Conservation (phyloP, 2,113 vertebrate genomes). For the Malurus melanocephalus region DNA sequence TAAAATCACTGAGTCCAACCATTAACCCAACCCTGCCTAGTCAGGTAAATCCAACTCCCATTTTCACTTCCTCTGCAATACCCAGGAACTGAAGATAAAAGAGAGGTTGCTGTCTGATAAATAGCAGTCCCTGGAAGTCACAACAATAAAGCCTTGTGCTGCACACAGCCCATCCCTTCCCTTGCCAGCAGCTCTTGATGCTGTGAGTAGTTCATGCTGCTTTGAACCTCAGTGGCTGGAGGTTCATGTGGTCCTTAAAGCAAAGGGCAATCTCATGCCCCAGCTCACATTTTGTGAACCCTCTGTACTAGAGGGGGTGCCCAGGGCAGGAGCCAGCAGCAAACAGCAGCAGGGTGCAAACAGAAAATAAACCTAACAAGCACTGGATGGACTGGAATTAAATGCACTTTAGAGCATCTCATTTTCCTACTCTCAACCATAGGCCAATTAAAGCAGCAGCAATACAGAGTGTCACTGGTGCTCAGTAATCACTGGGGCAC, state of each 20-base stretch:
- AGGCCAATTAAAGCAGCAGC: not conserved
- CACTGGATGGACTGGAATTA: not conserved
- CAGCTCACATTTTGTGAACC: not conserved
- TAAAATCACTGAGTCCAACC: not conserved
- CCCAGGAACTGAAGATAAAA: conserved; percentile 1
- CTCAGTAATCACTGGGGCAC: not conserved
- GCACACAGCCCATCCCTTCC: not conserved
- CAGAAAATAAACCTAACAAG: not conserved
- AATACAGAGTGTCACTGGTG: not conserved
- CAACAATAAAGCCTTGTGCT: not conserved
- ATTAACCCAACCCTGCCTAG: not conserved
- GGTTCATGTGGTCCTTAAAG: not conserved
- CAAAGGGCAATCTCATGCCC: not conserved
- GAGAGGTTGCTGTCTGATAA: not conserved
- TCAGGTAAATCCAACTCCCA: not conserved
- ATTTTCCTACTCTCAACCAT: not conserved
- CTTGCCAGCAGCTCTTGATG: not conserved
- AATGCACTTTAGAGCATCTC: not conserved
- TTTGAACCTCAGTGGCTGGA: not conserved
- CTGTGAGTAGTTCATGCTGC: not conserved
- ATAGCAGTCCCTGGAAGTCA: not conserved
- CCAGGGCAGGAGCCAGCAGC: not conserved
- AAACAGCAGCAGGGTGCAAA: not conserved
- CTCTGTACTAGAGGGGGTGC: not conserved
- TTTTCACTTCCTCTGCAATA: not conserved